Percentiles rank a stretch among this genome's conserved stretches.
Conservation (phyloP, 2,113 vertebrate genomes). For the Natator depressus region DNA sequence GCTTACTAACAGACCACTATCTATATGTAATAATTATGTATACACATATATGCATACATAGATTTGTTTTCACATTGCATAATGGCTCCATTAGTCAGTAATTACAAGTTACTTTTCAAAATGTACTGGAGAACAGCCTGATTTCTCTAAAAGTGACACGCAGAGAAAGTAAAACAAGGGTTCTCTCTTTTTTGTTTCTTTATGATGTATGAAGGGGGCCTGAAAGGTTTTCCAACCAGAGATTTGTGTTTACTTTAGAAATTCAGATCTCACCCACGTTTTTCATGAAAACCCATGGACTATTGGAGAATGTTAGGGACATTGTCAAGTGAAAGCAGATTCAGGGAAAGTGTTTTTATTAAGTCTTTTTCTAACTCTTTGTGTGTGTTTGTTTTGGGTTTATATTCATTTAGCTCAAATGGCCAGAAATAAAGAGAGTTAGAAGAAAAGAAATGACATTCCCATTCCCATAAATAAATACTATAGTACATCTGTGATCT, state of each 20-base stretch:
- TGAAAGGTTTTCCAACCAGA: not conserved
- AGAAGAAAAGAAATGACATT: not conserved
- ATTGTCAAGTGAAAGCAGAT: not conserved
- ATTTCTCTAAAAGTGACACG: not conserved
- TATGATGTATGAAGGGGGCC: not conserved
- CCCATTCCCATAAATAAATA: too few relatives aligned
- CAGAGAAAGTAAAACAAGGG: not conserved
- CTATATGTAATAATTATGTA: rapidly evolving
- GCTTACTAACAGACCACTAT: not conserved
- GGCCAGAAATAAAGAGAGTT: not conserved
- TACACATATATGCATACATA: not conserved
- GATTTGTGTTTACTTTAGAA: not conserved
- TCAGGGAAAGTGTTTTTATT: not conserved
- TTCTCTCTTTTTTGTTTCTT: not conserved
- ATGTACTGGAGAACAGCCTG: not conserved
- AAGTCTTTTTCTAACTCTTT: not conserved
- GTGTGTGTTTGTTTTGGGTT: not conserved
- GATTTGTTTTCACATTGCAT: not conserved
- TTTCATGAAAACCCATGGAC: not conserved
- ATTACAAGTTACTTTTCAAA: not conserved
- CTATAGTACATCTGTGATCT: not conserved
- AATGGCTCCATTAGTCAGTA: not conserved
- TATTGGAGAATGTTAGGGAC: not conserved
- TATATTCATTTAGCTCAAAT: not conserved
- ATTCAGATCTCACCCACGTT: not conserved